Evolutionary conservation across 2,797 vertebrate species (phyloP).

Genomic region (Austrolebias charrua): DNA sequence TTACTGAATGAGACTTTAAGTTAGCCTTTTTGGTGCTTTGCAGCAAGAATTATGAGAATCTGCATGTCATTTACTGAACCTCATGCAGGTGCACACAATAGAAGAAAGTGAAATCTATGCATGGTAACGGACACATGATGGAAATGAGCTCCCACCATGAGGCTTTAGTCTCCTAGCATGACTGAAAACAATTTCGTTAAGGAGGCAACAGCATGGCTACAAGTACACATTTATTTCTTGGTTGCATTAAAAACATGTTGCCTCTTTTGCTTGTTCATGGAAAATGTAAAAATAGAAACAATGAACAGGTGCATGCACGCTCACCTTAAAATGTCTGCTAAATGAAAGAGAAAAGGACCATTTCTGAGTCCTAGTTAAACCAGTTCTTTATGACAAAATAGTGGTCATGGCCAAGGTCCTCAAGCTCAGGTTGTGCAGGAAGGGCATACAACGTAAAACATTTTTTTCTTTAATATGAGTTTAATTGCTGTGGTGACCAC

Average conservation of each 20-base stretch:
- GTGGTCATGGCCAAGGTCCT: too few relatives aligned
- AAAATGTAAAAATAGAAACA: too few relatives aligned
- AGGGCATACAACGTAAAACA: too few relatives aligned
- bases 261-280: too few relatives aligned
- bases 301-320: too few relatives aligned
- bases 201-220: neutral
- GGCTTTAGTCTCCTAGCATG: neutral
- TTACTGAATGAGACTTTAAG: neutral
- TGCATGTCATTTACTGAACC: neutral
- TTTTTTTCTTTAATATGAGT: too few relatives aligned
- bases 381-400: too few relatives aligned
- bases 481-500: too few relatives aligned
- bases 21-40: neutral
- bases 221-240: conserved; percentile 5
- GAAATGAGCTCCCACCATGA: neutral
- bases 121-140: neutral
- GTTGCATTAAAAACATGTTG: conserved; percentile 7
- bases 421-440: too few relatives aligned
- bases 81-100: neutral
- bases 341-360: too few relatives aligned
- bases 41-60: neutral
- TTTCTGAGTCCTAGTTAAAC: too few relatives aligned
- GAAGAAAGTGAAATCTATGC: neutral
- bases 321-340: too few relatives aligned
- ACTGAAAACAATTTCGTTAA: neutral